Conservation (phyloP, 2,888 invertebrate species). For the Lasioglossum vierecki region DNA sequence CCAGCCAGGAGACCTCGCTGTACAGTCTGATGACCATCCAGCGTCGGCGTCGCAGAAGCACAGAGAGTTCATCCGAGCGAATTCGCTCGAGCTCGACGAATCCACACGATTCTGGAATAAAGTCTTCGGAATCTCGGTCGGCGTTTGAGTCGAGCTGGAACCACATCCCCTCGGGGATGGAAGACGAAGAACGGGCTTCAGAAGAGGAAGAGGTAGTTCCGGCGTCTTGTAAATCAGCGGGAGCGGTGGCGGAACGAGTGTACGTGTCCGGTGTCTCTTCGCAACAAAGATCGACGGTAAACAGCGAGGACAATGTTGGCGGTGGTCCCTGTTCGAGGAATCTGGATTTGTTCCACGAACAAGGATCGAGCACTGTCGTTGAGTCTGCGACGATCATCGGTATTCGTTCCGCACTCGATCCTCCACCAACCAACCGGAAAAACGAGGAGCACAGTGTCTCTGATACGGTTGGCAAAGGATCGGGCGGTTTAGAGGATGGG, state of each 20-base stretch:
- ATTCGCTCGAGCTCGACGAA: background rate
- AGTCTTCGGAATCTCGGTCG: background rate
- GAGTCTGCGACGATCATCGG: background rate
- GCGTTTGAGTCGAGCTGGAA: background rate
- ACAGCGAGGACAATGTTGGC: background rate
- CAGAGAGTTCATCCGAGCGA: background rate
- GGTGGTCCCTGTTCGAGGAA: background rate
- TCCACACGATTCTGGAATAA: background rate
- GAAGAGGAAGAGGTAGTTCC: background rate
- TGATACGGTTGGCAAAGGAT: background rate
- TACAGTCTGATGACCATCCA: background rate
- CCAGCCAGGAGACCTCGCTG: background rate
- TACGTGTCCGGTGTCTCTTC: background rate
- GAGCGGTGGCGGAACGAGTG: background rate
- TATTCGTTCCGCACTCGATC: background rate
- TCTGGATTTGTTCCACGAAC: background rate
- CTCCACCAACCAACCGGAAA: background rate
- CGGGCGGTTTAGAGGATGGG: background rate
- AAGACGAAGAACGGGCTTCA: background rate
- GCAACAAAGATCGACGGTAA: slow-evolving; percentile 31
- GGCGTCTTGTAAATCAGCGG: slow-evolving; percentile 34
- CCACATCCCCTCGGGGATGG: background rate
- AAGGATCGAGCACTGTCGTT: background rate
- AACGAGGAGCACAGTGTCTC: background rate
- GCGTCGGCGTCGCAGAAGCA: background rate